Base-by-base conservation (phyloP, 2,113 vertebrate genomes). In the Anoura caudifer region DNA sequence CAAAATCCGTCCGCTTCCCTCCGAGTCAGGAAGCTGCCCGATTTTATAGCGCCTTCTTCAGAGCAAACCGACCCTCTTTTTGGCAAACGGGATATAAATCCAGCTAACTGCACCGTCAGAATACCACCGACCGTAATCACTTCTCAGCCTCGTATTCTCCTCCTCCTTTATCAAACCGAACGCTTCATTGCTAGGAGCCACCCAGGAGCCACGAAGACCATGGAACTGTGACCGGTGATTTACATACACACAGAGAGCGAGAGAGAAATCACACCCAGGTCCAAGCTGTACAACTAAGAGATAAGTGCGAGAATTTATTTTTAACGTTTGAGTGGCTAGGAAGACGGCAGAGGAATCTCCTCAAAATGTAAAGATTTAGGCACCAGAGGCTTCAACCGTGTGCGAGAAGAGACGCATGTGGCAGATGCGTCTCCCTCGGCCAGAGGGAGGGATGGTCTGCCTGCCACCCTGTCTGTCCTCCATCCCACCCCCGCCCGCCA, bases 71-170 rank as follows among this genome's bases (percentile, higher is more conserved):
- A 4, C 50, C 50, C 52, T 63, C 56, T 17, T 2, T 20, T 26
- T 4, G 73, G 52, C 61, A 14, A 70, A 50, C 22, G 24, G 85
- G 50, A 16, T 22, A 36, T 2, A n/a, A 38, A 88, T 36, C 22
- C 15, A 19, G 4, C 38, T 7, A 7, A 3, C 17, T 1, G 1
- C 28, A 2, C 61, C 5, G 0, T n/a, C 54, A 16, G 20, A 6
- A 2, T 14, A 1, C 63, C 16, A 0, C 26, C 28, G 0, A 33
- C 28, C 3, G 28, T 4, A 0, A 7, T 1, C 45, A 0, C 4
- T 45, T n/a, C 22, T 41, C 22, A 3, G 43, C n/a, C 75, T 31
- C 19, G 4, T 28, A 11, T 65, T 24, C 59, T 13, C 15, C 7
- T 52, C 52, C 56, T 69, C 43, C 28, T n/a, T 38, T 5, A 20